Base-by-base conservation (phyloP, 2,888 invertebrate species). In the Drosophila macrospina region DNA sequence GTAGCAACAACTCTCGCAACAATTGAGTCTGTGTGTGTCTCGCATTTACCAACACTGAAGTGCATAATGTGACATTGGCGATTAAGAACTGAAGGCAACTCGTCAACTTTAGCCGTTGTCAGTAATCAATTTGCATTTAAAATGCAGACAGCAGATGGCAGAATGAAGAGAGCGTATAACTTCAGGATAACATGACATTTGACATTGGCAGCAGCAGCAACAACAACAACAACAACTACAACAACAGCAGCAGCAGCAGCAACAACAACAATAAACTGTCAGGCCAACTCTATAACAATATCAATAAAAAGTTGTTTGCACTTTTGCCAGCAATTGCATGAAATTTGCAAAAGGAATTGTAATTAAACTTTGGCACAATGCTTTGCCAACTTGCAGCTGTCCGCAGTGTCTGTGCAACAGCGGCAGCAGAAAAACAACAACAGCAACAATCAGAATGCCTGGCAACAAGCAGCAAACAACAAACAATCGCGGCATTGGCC, bases 41-140 rank as follows among this genome's bases (percentile, higher is more conserved):
- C 32, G 50, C 47, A 60, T 39, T 52, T 52, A 20, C 26, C 24
- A 36, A 50, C 50, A 24, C 41, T 26, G 59, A 45, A 54, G 57
- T 28, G 51, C 52, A 62, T 78, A 74, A 85, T 79, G 70, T 67
- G 75, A 68, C 88, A 81, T 63, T 74, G 71, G 60, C 74, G 77
- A 80, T 85, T 79, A 88, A 76, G 72, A 55, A 65, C 69, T 79
- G 77, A 81, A 84, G 76, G 77, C 74, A 72, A 74, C 78, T 83
- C 79, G 82, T 84, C 81, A 69, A 69, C 67, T 52, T 64, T 60
- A n/a, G 65, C 44, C 67, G 62, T 45, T 69, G 82, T 56, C 86
- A 69, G 88, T 85, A 82, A 87, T 83, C 88, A 83, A 88, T 83
- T 88, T 88, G 78, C 84, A 86, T 75, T 70, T 64, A 75, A 79